A percentile compares a stretch with the other conserved stretches of the same genome.
Evolutionary conservation across 2,888 invertebrate species (phyloP).

Genomic region (Adelphocoris suturalis): DNA sequence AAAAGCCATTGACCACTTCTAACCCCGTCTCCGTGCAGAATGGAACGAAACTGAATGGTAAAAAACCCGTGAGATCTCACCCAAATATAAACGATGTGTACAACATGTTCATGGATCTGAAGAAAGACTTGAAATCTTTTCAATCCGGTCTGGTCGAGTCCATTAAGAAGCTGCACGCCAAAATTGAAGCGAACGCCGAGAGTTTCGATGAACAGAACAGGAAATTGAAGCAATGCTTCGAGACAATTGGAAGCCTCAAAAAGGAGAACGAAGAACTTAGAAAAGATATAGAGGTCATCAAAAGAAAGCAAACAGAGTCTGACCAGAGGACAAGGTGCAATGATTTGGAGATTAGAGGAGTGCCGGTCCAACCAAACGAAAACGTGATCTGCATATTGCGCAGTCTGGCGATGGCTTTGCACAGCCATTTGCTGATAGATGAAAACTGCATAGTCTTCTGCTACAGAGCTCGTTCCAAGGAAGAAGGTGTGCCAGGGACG

Average conservation of each 20-base stretch:
- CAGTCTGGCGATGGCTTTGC: slow-evolving; percentile 45
- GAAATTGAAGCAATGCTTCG: slow-evolving; percentile 55
- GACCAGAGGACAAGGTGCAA: slow-evolving; percentile 47
- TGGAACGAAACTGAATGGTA: background rate
- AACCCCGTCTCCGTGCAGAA: background rate
- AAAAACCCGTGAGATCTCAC: background rate
- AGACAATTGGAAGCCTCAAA: slow-evolving; percentile 41
- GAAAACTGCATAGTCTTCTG: slow-evolving; percentile 60
- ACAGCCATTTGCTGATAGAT: slow-evolving; percentile 35
- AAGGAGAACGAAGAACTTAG: slow-evolving; percentile 51
- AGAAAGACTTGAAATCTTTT: slow-evolving; percentile 51
- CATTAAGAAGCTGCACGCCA: slow-evolving; percentile 53
- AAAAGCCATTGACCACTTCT: background rate
- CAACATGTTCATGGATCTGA: slow-evolving; percentile 47
- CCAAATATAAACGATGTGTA: slow-evolving; percentile 27
- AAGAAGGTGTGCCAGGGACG: slow-evolving; percentile 29
- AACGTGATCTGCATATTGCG: slow-evolving; percentile 48
- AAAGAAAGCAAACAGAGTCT: slow-evolving; percentile 48
- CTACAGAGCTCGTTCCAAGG: slow-evolving; percentile 45
- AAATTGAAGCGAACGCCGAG: slow-evolving; percentile 33
- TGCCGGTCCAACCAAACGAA: slow-evolving; percentile 60
- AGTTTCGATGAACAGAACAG: slow-evolving; percentile 55
- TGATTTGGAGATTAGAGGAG: slow-evolving; percentile 58
- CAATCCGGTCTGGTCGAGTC: slow-evolving; percentile 44
- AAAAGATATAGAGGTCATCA: slow-evolving; percentile 33